Evolutionary conservation across 2,888 invertebrate genomes (phyloP), one percentile per base, ranked within the genome.

Genomic region (Shargacucullia verbasci): DNA sequence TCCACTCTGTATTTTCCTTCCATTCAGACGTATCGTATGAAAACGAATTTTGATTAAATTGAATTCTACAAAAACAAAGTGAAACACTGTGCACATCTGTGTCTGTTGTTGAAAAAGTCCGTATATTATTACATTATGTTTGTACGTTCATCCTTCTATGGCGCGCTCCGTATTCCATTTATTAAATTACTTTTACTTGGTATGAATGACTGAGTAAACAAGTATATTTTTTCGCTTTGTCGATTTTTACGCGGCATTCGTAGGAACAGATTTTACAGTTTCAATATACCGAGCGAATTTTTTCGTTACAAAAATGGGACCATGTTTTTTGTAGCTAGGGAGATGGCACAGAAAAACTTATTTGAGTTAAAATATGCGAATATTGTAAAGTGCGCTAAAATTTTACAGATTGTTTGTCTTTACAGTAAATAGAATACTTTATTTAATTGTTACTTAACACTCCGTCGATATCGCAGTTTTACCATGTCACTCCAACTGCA

Each of bases 181-280:
- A 85, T 84, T 81, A 84, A 83, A 88, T 86, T 85, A 85, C 84
- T 84, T 84, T 82, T 74, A 78, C 83, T 81, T 78, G 71, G 75
- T 72, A 53, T 54, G 58, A 69, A 76, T 79, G 75, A 79, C 81
- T 82, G 75, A 77, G 77, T 80, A 80, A 81, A 78, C 77, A 74
- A 82, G 75, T 76, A 64, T 71, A 33, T 59, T 72, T 73, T 63
- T 67, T 59, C 56, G 59, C 59, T 72, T 73, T 72, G 65, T 70
- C 62, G 61, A 62, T 64, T 57, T 50, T 56, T 15, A 52, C 46
- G 25, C 39, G 5, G 37, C 46, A 47, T 48, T 52, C 39, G 34
- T 34, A 39, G n/a, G 39, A 46, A 55, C 49, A 46, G 46, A 61
- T 46, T 57, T 58, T 58, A 63, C 56, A 62, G 58, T 73, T 68